Conservation (phyloP, 2,797 vertebrate species). For the Odontamblyopus lacepedii region DNA sequence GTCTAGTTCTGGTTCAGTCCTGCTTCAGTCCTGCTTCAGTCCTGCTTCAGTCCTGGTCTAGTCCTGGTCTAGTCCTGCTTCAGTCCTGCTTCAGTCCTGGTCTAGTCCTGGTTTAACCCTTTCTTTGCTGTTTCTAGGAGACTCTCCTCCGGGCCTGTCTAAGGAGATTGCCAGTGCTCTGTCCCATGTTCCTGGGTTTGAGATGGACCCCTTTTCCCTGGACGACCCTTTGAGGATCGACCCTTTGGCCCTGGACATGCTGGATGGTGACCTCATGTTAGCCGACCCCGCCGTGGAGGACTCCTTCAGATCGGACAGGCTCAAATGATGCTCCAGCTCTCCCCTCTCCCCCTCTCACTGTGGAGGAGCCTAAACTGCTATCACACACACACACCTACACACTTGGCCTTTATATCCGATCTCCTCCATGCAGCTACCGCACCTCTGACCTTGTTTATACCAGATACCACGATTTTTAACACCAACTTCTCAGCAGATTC, state of each 20-base stretch:
- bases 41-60: not conserved
- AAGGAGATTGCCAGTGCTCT: conserved; percentile 89
- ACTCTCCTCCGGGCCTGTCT: conserved; percentile 87
- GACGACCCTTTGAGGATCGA: conserved; percentile 88
- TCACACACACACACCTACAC: not conserved
- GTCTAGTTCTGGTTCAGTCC: no score
- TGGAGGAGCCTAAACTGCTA: no score
- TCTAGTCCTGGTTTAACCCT: not conserved
- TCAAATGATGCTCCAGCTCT: conserved; percentile 71
- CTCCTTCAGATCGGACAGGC: conserved; percentile 89
- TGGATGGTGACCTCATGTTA: conserved; percentile 89
- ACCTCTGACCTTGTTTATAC: no score
- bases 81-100: not conserved
- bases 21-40: not conserved
- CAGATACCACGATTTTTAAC: no score
- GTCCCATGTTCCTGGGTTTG: conserved; percentile 89
- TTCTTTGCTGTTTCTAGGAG: conserved; percentile 62
- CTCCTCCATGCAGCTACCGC: not conserved
- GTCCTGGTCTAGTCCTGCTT: not conserved
- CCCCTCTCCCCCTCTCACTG: no score
- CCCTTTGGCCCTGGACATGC: conserved; percentile 88
- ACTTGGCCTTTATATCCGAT: not conserved
- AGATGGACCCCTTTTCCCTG: conserved; percentile 83
- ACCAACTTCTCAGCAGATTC: no score
- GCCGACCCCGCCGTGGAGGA: conserved; percentile 91